These are phyloP conservation scores for Hydroisotoma schaefferi DNA, from an alignment of 2,888 invertebrate genomes.

Conservation along the genomic window DNA sequence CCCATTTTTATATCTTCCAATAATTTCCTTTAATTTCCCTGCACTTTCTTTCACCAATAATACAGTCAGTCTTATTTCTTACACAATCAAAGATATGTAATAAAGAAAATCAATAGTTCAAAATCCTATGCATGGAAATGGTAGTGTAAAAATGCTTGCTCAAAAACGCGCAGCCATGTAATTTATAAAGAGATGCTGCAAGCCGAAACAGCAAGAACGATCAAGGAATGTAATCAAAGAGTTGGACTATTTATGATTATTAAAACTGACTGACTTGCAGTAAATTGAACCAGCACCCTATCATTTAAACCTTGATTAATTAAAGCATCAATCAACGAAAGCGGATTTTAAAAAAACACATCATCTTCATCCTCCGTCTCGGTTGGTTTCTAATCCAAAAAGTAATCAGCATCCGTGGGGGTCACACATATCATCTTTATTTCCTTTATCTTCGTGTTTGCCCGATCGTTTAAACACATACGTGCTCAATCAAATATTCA, in stretches of 20 bases:
- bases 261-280: conserved; percentile 25
- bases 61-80: too few relatives aligned
- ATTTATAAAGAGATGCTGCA: too few relatives aligned
- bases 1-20: neutral
- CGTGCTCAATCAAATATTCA: conserved; percentile 24
- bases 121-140: too few relatives aligned
- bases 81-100: too few relatives aligned
- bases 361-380: conserved; percentile 8
- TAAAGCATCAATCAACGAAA: conserved; percentile 31
- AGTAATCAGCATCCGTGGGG: conserved; percentile 33
- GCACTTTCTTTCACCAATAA: too few relatives aligned
- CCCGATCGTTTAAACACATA: conserved; percentile 29
- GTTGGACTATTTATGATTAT: conserved; percentile 13
- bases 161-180: too few relatives aligned
- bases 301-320: conserved; percentile 31
- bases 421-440: conserved; percentile 31
- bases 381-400: conserved; percentile 24
- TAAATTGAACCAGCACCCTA: conserved; percentile 25
- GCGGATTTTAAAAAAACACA: neutral
- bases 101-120: too few relatives aligned
- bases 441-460: conserved; percentile 27
- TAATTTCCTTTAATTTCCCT: too few relatives aligned
- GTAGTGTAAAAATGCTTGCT: too few relatives aligned
- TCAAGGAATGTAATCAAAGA: neutral
- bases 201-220: too few relatives aligned